Evolutionary conservation across 2,888 invertebrate species (phyloP).

Genomic region (Scaptodrosophila latifasciaeformis): DNA sequence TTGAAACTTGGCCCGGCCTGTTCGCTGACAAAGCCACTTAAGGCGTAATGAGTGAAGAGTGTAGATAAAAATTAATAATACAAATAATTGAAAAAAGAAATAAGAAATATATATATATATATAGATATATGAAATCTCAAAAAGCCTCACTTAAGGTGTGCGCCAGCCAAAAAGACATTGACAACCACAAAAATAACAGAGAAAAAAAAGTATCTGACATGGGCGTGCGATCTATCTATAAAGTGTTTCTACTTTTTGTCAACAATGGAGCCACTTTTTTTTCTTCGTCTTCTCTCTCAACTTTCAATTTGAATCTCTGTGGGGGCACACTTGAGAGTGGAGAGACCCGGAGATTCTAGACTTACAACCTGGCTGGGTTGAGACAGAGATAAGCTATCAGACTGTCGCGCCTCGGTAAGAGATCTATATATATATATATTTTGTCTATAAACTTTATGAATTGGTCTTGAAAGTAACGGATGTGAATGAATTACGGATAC

Average conservation of each 20-base stretch:
- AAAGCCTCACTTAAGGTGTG: constrained; percentile 61
- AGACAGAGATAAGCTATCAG: constrained; percentile 53
- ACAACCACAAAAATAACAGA: too few species aligned
- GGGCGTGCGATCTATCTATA: too few species aligned
- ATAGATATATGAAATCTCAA: constrained; percentile 55
- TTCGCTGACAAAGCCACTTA: too few species aligned
- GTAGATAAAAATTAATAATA: constrained; percentile 61
- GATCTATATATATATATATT: background rate
- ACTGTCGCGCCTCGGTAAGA: constrained; percentile 46
- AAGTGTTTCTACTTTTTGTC: too few species aligned
- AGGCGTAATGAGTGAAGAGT: constrained; percentile 52
- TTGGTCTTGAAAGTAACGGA: constrained; percentile 2
- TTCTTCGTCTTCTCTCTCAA: too few species aligned
- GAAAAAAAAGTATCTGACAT: too few species aligned
- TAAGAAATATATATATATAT: too few species aligned
- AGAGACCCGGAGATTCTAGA: too few species aligned
- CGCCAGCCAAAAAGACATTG: background rate
- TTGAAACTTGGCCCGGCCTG: constrained; percentile 67
- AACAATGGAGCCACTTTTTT: background rate
- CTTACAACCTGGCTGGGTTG: constrained; percentile 7
- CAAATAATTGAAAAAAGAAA: constrained; percentile 36
- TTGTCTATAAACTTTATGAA: background rate
- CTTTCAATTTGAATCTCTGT: too few species aligned
- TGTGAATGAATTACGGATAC: constrained; percentile 23
- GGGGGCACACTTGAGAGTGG: background rate